A percentile compares a stretch with the other conserved stretches of the same genome.
Evolutionary conservation across 2,888 invertebrate species (phyloP).

Genomic region (Macropis europaea): DNA sequence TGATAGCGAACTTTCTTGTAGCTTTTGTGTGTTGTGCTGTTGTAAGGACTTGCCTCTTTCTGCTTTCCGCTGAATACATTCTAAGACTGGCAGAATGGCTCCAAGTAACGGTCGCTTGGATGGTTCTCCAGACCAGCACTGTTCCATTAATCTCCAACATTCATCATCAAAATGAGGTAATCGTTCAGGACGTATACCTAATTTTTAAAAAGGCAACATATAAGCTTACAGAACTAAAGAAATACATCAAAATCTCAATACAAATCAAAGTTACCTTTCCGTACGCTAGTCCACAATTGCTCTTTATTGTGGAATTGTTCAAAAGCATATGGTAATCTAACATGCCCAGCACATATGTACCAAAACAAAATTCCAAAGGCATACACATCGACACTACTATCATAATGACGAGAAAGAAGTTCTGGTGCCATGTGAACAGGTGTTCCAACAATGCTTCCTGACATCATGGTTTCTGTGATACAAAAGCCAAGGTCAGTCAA

Average conservation of each 20-base stretch:
- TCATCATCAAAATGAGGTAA: slow-evolving; percentile 87
- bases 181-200: slow-evolving; percentile 91
- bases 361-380: slow-evolving; percentile 95
- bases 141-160: slow-evolving; percentile 92
- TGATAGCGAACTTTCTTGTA: slow-evolving; percentile 59
- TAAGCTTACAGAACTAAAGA: neutral
- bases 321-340: slow-evolving; percentile 88
- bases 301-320: slow-evolving; percentile 93
- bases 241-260: neutral
- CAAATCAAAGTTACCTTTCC: slow-evolving; percentile 84
- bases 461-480: slow-evolving; percentile 94
- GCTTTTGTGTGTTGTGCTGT: slow-evolving; percentile 56
- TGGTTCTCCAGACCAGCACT: slow-evolving; percentile 91
- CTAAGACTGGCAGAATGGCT: slow-evolving; percentile 86
- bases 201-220: neutral
- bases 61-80: slow-evolving; percentile 80
- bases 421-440: slow-evolving; percentile 97
- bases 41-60: slow-evolving; percentile 72
- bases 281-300: slow-evolving; percentile 91
- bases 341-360: slow-evolving; percentile 93
- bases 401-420: slow-evolving; percentile 89
- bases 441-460: slow-evolving; percentile 92
- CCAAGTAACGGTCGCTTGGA: slow-evolving; percentile 88
- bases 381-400: slow-evolving; percentile 92
- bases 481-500: slow-evolving; percentile 95